Percentiles rank a stretch among this genome's conserved stretches.
phyloP scores from a whole-genome alignment of 2,113 vertebrate genomes.

The Ivindomyrus marchei region DNA sequence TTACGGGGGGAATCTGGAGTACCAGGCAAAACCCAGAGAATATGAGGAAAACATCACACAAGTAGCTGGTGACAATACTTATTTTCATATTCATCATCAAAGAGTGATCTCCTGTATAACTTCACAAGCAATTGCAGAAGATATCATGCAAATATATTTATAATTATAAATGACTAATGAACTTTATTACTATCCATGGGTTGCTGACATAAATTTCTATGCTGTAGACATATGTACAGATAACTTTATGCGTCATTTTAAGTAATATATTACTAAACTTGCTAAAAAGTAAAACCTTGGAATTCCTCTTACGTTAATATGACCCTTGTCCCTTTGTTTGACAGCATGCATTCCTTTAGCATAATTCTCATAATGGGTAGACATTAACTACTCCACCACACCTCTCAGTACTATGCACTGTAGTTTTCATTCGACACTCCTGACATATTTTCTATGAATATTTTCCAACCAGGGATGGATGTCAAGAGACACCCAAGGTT shows the following conservation, averaged over 20 bases:
- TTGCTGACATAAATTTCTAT: background rate
- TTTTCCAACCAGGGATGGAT: background rate
- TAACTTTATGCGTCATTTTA: background rate
- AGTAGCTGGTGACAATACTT: background rate
- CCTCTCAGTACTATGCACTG: conserved; percentile 43
- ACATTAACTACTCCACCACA: conserved; percentile 33
- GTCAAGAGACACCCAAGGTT: background rate
- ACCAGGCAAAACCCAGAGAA: background rate
- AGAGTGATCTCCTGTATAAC: background rate
- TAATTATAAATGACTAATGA: background rate
- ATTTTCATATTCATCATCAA: background rate
- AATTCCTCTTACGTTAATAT: background rate
- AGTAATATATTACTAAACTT: background rate
- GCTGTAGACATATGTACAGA: background rate
- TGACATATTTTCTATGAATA: background rate
- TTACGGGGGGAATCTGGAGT: background rate
- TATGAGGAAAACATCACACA: background rate
- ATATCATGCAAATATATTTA: background rate
- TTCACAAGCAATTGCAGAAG: background rate
- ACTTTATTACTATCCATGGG: background rate
- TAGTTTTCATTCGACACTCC: background rate
- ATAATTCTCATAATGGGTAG: background rate
- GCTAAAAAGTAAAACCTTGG: background rate
- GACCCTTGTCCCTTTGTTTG: background rate
- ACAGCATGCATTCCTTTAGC: background rate